Evolutionary conservation across 1,140 invertebrate species (phyloP), one percentile per base, ranked within the genome.

Genomic region (Zaprionus gabonicus): DNA sequence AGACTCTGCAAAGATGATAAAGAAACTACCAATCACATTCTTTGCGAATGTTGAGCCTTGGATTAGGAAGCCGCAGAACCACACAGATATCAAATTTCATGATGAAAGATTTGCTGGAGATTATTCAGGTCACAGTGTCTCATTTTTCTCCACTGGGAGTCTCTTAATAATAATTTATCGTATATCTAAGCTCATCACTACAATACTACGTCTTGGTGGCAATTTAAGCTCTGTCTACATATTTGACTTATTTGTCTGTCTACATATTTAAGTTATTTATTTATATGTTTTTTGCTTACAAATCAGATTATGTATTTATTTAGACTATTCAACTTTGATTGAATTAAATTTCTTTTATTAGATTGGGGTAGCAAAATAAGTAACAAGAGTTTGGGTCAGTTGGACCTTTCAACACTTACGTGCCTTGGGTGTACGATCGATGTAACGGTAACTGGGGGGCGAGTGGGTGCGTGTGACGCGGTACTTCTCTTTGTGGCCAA

Each of bases 241-340:
- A 10, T 34, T 38, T 13, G n/a, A 13, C 17, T 56, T 46, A 13
- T 46, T 15, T 55, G 23, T 34, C 15, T 36, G n/a, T 64, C 9
- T 25, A 34, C 2, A 34, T 34, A 10, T 34, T 38, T 9, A 23
- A 13, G 27, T 56, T 46, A 13, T 46, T 15, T 55, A 44, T 71
- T 49, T 65, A 38, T 20, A 36, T 55, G 31, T 5, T 9, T 53
- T 27, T 69, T 70, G 57, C 67, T 64, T 55, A 57, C 9, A 10
- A 28, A n/a, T 55, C 10, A 17, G 15, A 44, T 46, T 17, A 34
- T 28, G 56, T 17, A 34, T 13, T 57, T 71, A 23, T 65, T 63
- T 67, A 17, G 62, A 57, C 31, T 41, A 63, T 60, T 71, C 53
- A 17, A 56, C 36, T 63, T 71, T 57, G 34, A 71, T 79, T 79